Conservation (phyloP, 2,888 invertebrate species). For the Luffia ferchaultella region DNA sequence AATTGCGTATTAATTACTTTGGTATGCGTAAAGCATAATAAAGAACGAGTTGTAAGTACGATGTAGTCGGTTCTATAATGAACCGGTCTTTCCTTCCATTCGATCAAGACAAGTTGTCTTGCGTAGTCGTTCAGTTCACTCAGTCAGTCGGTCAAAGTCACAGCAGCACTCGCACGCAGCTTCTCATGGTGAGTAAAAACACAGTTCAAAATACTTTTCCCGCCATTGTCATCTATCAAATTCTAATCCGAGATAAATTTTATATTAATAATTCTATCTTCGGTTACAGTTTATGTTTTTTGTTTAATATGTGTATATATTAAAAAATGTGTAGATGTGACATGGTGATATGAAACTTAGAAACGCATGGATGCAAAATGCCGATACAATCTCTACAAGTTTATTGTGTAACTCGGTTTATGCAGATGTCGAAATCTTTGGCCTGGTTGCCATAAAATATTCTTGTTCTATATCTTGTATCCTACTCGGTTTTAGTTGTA, state of each 20-base stretch:
- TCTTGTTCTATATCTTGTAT: neutral
- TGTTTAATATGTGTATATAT: too few relatives aligned
- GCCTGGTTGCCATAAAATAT: neutral
- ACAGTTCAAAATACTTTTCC: neutral
- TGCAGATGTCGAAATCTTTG: neutral
- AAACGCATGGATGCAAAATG: neutral
- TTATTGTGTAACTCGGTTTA: neutral
- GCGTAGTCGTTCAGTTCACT: neutral
- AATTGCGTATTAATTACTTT: too few relatives aligned
- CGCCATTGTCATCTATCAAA: neutral
- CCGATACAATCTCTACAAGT: neutral
- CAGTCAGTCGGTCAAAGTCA: neutral
- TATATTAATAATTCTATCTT: too few relatives aligned
- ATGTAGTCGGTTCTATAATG: too few relatives aligned
- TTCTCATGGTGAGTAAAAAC: neutral
- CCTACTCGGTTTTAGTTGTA: too few relatives aligned
- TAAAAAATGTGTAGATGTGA: too few relatives aligned
- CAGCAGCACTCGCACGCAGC: neutral
- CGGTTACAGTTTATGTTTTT: too few relatives aligned
- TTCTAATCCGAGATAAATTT: too few relatives aligned
- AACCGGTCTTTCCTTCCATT: neutral
- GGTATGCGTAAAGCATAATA: too few relatives aligned
- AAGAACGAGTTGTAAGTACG: too few relatives aligned
- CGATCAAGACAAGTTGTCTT: neutral
- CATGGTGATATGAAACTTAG: too few relatives aligned